Evolutionary conservation across 2,888 invertebrate genomes (phyloP).

Genomic region (Drosophila limbata): DNA sequence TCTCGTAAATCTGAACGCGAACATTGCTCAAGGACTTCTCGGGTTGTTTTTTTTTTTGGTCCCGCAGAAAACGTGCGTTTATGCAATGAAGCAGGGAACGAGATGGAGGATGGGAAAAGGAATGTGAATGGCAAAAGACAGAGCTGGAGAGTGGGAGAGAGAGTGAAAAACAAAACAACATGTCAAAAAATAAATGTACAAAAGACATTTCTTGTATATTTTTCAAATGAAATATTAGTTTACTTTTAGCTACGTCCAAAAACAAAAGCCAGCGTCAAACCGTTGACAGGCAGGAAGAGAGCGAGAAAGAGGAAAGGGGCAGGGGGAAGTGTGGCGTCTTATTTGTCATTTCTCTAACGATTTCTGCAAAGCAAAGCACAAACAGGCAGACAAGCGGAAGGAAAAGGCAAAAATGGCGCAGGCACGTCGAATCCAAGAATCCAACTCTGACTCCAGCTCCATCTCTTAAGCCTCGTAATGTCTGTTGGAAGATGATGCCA

Average conservation of each 20-base stretch:
- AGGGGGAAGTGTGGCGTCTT: constrained; percentile 43
- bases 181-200: constrained; percentile 79
- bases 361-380: constrained; percentile 78
- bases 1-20: constrained; percentile 63
- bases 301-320: neutral
- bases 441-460: constrained; percentile 25
- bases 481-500: constrained; percentile 75
- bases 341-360: constrained; percentile 79
- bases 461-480: constrained; percentile 46
- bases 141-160: constrained; percentile 13
- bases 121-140: neutral
- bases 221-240: constrained; percentile 80
- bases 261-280: constrained; percentile 62
- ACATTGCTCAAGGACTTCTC: constrained; percentile 67
- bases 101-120: neutral
- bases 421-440: constrained; percentile 61
- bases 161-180: constrained; percentile 77
- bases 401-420: constrained; percentile 48
- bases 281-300: constrained; percentile 60
- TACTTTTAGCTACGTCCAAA: constrained; percentile 68
- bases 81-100: constrained; percentile 62
- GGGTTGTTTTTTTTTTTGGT: constrained; percentile 18
- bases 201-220: constrained; percentile 79
- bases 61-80: constrained; percentile 56
- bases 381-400: constrained; percentile 41